Base-by-base conservation (phyloP, 2,888 invertebrate species). In the Schizotus pectinicornis region DNA sequence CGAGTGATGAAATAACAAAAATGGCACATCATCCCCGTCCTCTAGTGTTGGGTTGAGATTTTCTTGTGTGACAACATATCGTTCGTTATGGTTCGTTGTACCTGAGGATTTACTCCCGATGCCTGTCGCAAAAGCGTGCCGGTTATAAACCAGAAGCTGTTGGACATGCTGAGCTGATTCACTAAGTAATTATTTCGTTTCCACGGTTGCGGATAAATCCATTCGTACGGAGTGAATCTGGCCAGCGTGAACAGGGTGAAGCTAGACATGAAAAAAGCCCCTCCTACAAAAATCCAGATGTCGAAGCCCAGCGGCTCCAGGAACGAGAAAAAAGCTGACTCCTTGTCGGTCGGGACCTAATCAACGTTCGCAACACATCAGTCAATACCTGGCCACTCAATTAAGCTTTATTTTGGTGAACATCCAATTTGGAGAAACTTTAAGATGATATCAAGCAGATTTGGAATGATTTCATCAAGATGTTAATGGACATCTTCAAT, bases 81-180 rank as follows among this genome's bases (percentile, higher is more conserved):
- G 22, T 22, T 22, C 22, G 22, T 22, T 22, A 22, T 22, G 47
- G 34, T 12, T 8, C 14, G 38, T 36, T 31, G 35, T 76, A 83
- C 83, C 82, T 81, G 87, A 1, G 88, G 88, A 72, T 83, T 84
- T 61, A 84, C 77, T 48, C 83, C 84, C 12, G 83, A 83, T 54
- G 85, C 84, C 75, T 87, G 87, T 61, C 87, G 83, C 75, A 88
- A 82, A 48, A 89, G 79, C 2, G 86, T 87, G 13, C 88, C 88
- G 8, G 86, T 83, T 52, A 86, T 83, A 75, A 88, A 87, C 87
- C 88, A 88, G 70, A 88, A 83, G 67, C 85, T 84, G 76, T 88
- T 88, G 49, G 85, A 82, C 62, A 88, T 78, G 54, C 82, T 84
- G 75, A 88, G 86, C 68, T 85, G 84, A 84, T 88, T 77, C 80